Conservation (phyloP, 2,797 vertebrate genomes). For the Bufotes viridis region DNA sequence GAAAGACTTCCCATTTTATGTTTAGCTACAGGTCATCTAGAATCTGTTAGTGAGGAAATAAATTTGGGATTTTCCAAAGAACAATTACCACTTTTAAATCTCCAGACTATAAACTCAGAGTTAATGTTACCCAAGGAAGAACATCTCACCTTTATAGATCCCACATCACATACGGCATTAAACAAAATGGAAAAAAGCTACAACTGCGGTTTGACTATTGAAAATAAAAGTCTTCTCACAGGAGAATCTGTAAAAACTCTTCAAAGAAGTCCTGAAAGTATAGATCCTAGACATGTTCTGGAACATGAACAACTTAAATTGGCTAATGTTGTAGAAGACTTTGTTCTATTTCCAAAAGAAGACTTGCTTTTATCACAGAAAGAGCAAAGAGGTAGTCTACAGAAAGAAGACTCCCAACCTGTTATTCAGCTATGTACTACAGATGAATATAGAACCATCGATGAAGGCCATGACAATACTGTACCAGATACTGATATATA, state of each 20-base stretch:
- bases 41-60: constrained; percentile 65
- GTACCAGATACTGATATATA: constrained; percentile 71
- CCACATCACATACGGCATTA: constrained; percentile 72
- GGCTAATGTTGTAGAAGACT: constrained; percentile 75
- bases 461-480: constrained; percentile 75
- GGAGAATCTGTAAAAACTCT: constrained; percentile 76
- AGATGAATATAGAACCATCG: constrained; percentile 73
- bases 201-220: constrained; percentile 70
- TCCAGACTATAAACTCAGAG: constrained; percentile 74
- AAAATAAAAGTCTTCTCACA: constrained; percentile 76
- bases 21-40: constrained; percentile 74
- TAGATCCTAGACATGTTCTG: constrained; percentile 68
- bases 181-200: constrained; percentile 78
- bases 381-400: constrained; percentile 78
- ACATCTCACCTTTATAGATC: constrained; percentile 70
- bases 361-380: constrained; percentile 68
- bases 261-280: constrained; percentile 70
- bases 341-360: constrained; percentile 81
- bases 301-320: constrained; percentile 75
- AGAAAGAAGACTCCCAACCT: constrained; percentile 80
- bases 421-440: constrained; percentile 77
- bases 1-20: constrained; percentile 73
- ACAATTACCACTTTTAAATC: constrained; percentile 70
- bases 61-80: constrained; percentile 71
- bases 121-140: constrained; percentile 79